phyloP scores from a whole-genome alignment of 1,140 invertebrate species.

The Mycetomoellerius zeteki region DNA sequence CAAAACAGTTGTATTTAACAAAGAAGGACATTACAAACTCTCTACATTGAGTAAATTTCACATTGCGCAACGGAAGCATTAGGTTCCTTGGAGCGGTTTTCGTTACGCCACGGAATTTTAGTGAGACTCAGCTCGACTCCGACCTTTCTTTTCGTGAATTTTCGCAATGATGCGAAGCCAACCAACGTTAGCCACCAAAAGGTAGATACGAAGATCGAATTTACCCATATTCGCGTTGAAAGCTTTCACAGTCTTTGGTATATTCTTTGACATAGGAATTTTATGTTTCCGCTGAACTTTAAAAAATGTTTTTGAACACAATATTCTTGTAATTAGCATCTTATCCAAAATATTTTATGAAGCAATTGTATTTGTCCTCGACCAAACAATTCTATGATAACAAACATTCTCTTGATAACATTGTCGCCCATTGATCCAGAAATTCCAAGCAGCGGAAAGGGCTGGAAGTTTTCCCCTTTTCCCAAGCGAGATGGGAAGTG shows the following conservation, averaged over 20 bases:
- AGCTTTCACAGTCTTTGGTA: slow-evolving; percentile 11
- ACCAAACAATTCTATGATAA: not conserved
- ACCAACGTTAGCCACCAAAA: slow-evolving; percentile 27
- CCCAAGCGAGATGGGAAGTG: not conserved
- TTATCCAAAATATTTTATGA: not conserved
- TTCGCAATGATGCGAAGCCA: slow-evolving; percentile 35
- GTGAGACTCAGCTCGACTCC: slow-evolving; percentile 15
- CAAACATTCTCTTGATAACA: slow-evolving; percentile 7
- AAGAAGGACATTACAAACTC: not conserved
- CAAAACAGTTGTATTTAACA: not conserved
- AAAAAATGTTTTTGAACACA: not conserved
- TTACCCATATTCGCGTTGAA: not conserved
- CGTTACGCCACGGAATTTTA: slow-evolving; percentile 39
- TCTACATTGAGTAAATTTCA: slow-evolving; percentile 5
- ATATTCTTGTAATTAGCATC: not conserved
- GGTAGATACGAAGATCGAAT: slow-evolving; percentile 3
- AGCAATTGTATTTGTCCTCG: not conserved
- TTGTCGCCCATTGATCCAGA: not conserved
- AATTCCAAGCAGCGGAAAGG: slow-evolving; percentile 10
- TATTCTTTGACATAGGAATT: not conserved
- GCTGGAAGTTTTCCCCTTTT: slow-evolving; percentile 19
- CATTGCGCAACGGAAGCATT: slow-evolving; percentile 11
- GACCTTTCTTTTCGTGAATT: slow-evolving; percentile 29
- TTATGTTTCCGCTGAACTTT: not conserved
- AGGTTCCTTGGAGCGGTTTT: slow-evolving; percentile 17